Conservation (phyloP, 2,113 vertebrate species). For the Mastomys coucha region DNA sequence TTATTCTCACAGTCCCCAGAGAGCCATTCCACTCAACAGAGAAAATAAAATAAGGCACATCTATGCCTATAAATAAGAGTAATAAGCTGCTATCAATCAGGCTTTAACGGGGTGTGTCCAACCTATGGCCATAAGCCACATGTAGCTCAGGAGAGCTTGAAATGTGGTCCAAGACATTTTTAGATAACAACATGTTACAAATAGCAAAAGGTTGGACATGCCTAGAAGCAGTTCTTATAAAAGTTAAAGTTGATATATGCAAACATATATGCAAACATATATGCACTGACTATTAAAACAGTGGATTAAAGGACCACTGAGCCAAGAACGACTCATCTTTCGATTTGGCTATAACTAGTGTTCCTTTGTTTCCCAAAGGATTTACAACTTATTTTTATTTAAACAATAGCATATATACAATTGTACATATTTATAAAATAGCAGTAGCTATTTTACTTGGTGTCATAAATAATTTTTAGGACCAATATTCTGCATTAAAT, state of each 20-base stretch:
- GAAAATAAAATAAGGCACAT: neutral
- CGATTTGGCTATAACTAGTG: neutral
- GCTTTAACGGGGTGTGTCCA: neutral
- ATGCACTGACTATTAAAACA: neutral
- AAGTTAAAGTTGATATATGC: neutral
- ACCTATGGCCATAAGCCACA: no score
- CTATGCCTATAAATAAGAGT: neutral
- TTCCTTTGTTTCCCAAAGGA: neutral
- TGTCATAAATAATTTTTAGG: neutral
- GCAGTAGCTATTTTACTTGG: neutral
- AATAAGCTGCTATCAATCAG: neutral
- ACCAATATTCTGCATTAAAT: neutral
- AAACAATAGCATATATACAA: slow-evolving; percentile 7
- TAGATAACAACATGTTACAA: neutral
- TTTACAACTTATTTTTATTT: neutral
- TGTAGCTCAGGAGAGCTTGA: no score
- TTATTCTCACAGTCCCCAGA: neutral
- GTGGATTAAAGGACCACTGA: neutral
- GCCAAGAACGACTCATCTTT: neutral
- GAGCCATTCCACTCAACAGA: neutral
- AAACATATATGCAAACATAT: no score
- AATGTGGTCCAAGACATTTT: neutral
- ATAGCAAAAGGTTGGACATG: neutral
- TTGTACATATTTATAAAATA: neutral
- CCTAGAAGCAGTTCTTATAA: neutral